Conservation (phyloP, 2,888 invertebrate genomes). For the Spodoptera exigua region DNA sequence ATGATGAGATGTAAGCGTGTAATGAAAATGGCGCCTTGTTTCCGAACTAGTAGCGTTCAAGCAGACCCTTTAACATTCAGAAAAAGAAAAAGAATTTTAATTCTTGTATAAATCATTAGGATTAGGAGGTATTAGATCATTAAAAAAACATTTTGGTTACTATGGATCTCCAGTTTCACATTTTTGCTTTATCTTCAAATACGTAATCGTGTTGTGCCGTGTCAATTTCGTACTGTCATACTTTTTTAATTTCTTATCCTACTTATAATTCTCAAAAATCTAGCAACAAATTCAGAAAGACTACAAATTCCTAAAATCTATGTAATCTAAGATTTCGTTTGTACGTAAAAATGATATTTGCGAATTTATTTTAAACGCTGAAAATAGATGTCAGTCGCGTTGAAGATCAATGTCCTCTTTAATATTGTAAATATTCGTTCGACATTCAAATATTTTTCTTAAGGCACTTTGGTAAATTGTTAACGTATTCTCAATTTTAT, state of each 20-base stretch:
- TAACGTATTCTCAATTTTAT: too few species aligned
- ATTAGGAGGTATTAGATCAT: too few species aligned
- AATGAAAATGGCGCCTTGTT: too few species aligned
- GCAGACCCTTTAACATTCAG: too few species aligned
- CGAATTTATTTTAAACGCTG: conserved; percentile 32
- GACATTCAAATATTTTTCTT: too few species aligned
- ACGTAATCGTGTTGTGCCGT: conserved; percentile 10
- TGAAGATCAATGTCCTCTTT: conserved; percentile 7
- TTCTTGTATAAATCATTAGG: too few species aligned
- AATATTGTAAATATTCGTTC: too few species aligned
- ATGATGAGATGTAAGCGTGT: too few species aligned
- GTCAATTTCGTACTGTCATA: conserved; percentile 16
- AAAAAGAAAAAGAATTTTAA: too few species aligned
- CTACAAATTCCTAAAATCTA: conserved; percentile 46
- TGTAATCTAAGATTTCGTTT: conserved; percentile 45
- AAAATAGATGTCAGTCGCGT: conserved; percentile 37
- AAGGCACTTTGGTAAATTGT: too few species aligned
- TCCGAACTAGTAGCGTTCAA: too few species aligned
- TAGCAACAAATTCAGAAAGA: conserved; percentile 52
- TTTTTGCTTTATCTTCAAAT: conserved; percentile 22
- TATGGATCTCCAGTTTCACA: neutral
- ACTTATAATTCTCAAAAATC: conserved; percentile 46
- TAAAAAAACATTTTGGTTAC: too few species aligned
- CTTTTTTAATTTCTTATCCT: conserved; percentile 26
- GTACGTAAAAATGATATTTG: conserved; percentile 52